Evolutionary conservation across 2,797 vertebrate species (phyloP), one percentile per base, ranked within the genome.

Genomic region (Dryobates pubescens): DNA sequence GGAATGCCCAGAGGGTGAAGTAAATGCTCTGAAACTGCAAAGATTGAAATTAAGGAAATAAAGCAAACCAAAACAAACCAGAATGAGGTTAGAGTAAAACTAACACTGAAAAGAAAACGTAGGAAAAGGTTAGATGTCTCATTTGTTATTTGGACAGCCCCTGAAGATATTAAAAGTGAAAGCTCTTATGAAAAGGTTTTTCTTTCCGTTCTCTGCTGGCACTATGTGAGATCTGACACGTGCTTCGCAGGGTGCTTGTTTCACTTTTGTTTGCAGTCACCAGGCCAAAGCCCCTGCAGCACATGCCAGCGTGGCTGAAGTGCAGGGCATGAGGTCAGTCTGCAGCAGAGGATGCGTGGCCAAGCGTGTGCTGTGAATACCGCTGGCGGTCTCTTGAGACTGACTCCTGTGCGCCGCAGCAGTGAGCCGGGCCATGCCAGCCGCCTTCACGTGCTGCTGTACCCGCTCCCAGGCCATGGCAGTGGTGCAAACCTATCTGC

Each of bases 361-460:
- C 45, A 6, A 36, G 30, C 1, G 1, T 0, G 0, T 41, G 74
- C 61, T 1, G 0, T 34, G 47, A 23, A 15, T 34, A 19, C 67
- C 62, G 14, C 2, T 0, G 0, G 14, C 6, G 0, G 5, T 9
- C n/a, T 61, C 7, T 10, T 45, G 23, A 57, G 13, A 1, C 1
- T 1, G 1, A 34, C 13, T 77, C 16, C 32, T 1, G 0, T 15
- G 32, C 15, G 75, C 84, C 2, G 1, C 36, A 43, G 62, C 1
- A 0, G 12, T 57, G 63, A 54, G 57, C 6, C 0, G 10, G 9
- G 27, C 41, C 8, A 0, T 0, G 1, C n/a, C 26, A 2, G 0
- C 32, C 32, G 1, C 0, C 47, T 64, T 54, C 13, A 1, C 2
- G 2, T 2, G 1, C 51, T 10, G 67, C 30, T 59, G 38, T 45